These are phyloP conservation scores for Heliconius ethilla DNA, from an alignment of 2,888 invertebrate genomes.

Conservation along the genomic window DNA sequence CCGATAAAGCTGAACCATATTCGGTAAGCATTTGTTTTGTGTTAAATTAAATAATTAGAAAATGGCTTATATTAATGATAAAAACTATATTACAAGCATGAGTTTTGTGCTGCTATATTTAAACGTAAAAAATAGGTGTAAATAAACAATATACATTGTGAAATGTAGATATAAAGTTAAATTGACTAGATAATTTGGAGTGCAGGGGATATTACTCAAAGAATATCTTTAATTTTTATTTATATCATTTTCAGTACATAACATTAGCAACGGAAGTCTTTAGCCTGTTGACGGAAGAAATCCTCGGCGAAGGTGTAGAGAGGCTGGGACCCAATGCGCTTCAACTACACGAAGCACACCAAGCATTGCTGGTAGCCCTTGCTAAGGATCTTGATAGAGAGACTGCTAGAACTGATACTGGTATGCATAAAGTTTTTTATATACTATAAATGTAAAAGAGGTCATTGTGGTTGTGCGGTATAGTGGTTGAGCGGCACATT, in stretches of 20 bases:
- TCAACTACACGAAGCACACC: conserved; percentile 92
- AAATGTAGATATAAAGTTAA: background rate
- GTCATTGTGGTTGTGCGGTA: background rate
- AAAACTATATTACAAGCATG: no score
- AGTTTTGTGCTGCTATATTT: background rate
- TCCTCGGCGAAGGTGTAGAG: conserved; percentile 87
- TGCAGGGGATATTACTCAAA: background rate
- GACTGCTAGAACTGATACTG: conserved; percentile 90
- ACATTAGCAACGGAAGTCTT: conserved; percentile 93
- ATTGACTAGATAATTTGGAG: background rate
- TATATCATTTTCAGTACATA: conserved; percentile 84
- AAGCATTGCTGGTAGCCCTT: conserved; percentile 92
- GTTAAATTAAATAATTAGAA: background rate
- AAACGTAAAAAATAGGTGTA: background rate
- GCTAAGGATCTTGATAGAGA: conserved; percentile 95
- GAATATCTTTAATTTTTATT: background rate
- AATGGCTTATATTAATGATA: background rate
- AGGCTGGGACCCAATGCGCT: conserved; percentile 77
- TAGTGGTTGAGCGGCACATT: no score
- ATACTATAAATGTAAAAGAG: background rate
- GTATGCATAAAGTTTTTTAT: conserved; percentile 49
- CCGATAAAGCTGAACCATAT: conserved; percentile 77
- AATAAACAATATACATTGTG: no score
- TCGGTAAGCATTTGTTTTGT: conserved; percentile 61
- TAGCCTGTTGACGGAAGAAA: conserved; percentile 90